Evolutionary conservation across 1,140 invertebrate genomes (phyloP), one percentile per base, ranked within the genome.

Genomic region (Bombus huntii): DNA sequence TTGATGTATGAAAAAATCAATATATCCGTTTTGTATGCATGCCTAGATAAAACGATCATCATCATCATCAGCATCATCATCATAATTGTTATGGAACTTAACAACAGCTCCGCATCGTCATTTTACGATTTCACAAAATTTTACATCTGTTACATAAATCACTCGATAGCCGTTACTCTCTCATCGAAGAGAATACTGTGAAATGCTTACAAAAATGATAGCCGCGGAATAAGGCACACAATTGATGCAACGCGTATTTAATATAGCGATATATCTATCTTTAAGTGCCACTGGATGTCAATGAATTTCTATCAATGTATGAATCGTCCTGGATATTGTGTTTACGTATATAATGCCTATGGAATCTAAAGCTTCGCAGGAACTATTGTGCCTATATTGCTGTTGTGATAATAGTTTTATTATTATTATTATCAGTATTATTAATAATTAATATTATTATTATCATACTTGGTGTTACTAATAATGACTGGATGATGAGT

Each of bases 211-310:
- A 94, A 93, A 94, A 95, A 95, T 94, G 94, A 93, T 92, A 93
- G 94, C 94, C 94, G 94, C 94, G 92, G 93, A 94, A 94, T 95
- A 95, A 95, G 94, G 94, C 94, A 95, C 94, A 95, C 94, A 94
- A 94, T 94, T 94, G 92, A 95, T 95, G 93, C 93, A 94, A 95
- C 91, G 93, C 94, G 92, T 94, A 93, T 94, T 92, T 90, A 89
- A 87, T 93, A 88, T 93, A 93, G 91, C 91, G 88, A 91, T 92
- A 92, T 91, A 92, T 92, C 83, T 90, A 90, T 90, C 44, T 86
- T 90, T 90, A 90, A 90, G 44, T 84, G 74, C 90, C 90, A 66
- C 74, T 76, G 82, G 76, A 77, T 90, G 89, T 90, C 62, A 82
- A 90, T 83, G 83, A 86, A 79, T 83, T 37, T 86, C 65, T 73